Percentiles rank a stretch among this genome's conserved stretches.
These are phyloP conservation scores for Eupithecia inturbata DNA, from an alignment of 2,888 invertebrate species.

Conservation along the genomic window DNA sequence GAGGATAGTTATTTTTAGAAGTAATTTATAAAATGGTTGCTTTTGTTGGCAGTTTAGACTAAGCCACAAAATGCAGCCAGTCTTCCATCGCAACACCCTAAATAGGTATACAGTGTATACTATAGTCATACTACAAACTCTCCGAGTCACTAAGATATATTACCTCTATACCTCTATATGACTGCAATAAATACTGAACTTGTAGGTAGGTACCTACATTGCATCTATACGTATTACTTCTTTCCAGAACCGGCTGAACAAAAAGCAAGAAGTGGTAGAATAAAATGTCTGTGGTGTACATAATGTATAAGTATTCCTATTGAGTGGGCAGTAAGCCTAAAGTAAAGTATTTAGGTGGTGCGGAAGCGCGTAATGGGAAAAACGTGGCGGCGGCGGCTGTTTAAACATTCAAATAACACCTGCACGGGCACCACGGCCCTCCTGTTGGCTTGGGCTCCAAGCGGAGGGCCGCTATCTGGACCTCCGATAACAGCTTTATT, in stretches of 20 bases:
- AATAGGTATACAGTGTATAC: too few species aligned
- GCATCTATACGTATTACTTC: not conserved
- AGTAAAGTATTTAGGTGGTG: slow-evolving; percentile 31
- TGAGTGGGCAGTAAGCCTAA: slow-evolving; percentile 21
- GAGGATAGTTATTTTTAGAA: too few species aligned
- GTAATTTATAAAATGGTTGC: too few species aligned
- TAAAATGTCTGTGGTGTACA: not conserved
- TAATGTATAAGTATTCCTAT: not conserved
- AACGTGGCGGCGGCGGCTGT: slow-evolving; percentile 43
- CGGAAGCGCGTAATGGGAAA: slow-evolving; percentile 43
- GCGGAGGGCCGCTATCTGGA: not conserved
- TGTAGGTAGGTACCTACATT: too few species aligned
- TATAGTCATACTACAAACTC: too few species aligned
- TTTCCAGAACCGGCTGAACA: not conserved
- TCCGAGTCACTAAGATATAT: too few species aligned
- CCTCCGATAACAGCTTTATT: not conserved
- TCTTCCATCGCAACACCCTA: too few species aligned
- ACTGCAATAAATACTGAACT: too few species aligned
- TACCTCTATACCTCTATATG: too few species aligned
- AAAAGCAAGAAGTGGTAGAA: not conserved
- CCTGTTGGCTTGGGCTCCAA: not conserved
- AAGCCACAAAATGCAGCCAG: too few species aligned
- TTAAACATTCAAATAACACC: slow-evolving; percentile 50
- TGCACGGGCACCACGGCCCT: slow-evolving; percentile 15
- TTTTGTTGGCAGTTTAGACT: too few species aligned